These are phyloP conservation scores for Drosophila atroscutellata DNA, from an alignment of 2,888 invertebrate species.

Conservation along the genomic window DNA sequence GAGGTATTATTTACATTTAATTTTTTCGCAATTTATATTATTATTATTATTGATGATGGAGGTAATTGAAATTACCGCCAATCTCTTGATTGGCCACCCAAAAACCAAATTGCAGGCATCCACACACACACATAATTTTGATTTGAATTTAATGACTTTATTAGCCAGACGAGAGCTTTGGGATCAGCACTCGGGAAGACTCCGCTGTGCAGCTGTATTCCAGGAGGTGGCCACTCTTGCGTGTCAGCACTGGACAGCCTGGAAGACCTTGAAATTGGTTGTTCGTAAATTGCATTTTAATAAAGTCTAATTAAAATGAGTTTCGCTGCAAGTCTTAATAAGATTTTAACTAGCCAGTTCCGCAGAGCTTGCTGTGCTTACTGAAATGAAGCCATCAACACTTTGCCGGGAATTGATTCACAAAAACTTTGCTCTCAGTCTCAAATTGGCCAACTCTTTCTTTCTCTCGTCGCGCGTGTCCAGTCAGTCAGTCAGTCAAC, in stretches of 20 bases:
- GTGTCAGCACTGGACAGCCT: conserved; percentile 16
- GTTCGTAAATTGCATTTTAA: conserved; percentile 77
- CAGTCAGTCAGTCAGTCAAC: conserved; percentile 47
- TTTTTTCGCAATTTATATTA: conserved; percentile 29
- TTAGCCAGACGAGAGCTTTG: conserved; percentile 34
- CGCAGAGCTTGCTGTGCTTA: conserved; percentile 9
- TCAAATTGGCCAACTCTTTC: conserved; percentile 22
- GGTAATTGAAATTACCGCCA: conserved; percentile 63
- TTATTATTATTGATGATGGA: conserved; percentile 20
- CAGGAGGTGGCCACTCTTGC: conserved; percentile 25
- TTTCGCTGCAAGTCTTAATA: conserved; percentile 61
- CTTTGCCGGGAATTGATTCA: conserved; percentile 48
- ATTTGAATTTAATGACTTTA: conserved; percentile 80
- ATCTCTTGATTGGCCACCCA: conserved; percentile 66
- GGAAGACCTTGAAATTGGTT: conserved; percentile 46
- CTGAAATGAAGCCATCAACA: conserved; percentile 74
- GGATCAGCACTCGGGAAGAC: not conserved
- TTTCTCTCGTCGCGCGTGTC: conserved; percentile 61
- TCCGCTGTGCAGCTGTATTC: conserved; percentile 14
- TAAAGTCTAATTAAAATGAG: conserved; percentile 79
- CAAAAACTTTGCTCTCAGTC: not conserved
- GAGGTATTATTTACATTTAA: conserved; percentile 40
- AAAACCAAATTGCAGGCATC: conserved; percentile 64
- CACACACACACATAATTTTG: conserved; percentile 62
- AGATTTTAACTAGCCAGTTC: conserved; percentile 65